These are phyloP conservation scores for Drosophila longiperda DNA, from an alignment of 2,888 invertebrate species.

Conservation along the genomic window DNA sequence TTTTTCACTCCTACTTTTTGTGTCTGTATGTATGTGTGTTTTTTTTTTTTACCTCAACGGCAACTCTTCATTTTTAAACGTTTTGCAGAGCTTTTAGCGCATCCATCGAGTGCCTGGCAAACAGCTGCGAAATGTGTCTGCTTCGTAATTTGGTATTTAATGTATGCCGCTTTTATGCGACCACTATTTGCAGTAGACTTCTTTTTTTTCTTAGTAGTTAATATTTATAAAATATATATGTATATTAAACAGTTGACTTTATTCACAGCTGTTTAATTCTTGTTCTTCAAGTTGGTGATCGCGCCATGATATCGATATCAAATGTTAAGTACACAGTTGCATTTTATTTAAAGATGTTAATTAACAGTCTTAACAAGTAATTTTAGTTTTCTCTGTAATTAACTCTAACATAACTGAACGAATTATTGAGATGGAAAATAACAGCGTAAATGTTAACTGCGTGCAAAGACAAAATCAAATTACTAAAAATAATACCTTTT, in stretches of 20 bases:
- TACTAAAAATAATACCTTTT: neutral
- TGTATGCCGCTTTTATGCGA: conserved; percentile 6
- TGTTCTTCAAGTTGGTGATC: neutral
- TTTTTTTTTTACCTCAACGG: conserved; percentile 34
- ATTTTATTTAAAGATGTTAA: neutral
- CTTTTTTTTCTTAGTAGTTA: neutral
- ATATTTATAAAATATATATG: neutral
- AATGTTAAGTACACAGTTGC: neutral
- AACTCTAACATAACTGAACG: neutral
- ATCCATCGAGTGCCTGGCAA: conserved; percentile 66
- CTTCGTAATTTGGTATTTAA: conserved; percentile 60
- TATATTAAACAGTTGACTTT: neutral
- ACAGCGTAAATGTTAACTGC: neutral
- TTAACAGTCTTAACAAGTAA: neutral
- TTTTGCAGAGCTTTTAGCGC: conserved; percentile 58
- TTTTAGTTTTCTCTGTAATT: neutral
- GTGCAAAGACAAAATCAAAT: neutral
- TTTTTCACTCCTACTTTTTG: conserved; percentile 21
- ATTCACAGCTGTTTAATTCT: neutral
- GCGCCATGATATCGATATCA: neutral
- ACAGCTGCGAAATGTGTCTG: conserved; percentile 59
- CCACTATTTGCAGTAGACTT: conserved; percentile 8
- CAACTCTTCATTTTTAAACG: conserved; percentile 62
- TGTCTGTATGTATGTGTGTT: neutral
- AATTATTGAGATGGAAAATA: neutral